Evolutionary conservation across 2,888 invertebrate species (phyloP).

Genomic region (Anthoptus insignis): DNA sequence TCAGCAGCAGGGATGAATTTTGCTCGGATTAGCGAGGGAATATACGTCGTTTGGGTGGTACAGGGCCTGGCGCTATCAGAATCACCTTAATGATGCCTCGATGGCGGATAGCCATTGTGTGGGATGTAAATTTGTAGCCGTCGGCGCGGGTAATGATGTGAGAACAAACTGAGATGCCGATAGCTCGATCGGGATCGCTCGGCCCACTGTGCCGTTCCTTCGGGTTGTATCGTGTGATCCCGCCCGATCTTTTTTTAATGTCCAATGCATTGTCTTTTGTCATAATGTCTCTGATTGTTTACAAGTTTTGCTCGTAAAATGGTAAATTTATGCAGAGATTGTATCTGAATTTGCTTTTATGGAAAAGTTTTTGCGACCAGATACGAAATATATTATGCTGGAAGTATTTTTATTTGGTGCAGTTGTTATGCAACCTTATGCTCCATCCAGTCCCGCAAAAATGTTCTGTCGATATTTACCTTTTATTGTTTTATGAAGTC

Average conservation of each 20-base stretch:
- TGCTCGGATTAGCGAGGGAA: constrained; percentile 43
- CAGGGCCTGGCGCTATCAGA: constrained; percentile 83
- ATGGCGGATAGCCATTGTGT: constrained; percentile 87
- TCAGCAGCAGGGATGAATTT: constrained; percentile 61
- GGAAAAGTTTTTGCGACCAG: constrained; percentile 30
- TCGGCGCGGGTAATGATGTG: constrained; percentile 87
- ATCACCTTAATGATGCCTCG: constrained; percentile 87
- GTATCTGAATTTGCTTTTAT: constrained; percentile 27
- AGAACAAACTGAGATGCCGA: constrained; percentile 86
- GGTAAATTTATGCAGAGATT: constrained; percentile 33
- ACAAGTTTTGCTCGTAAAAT: constrained; percentile 36
- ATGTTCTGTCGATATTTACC: neutral
- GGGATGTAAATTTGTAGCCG: constrained; percentile 87
- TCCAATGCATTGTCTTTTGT: constrained; percentile 36
- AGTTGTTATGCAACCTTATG: constrained; percentile 5
- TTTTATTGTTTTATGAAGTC: neutral
- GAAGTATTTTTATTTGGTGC: constrained; percentile 4
- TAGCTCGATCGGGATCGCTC: constrained; percentile 83
- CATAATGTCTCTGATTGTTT: constrained; percentile 33
- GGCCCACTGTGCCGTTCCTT: constrained; percentile 56
- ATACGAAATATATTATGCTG: constrained; percentile 11
- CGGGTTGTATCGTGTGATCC: constrained; percentile 37
- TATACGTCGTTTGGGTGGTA: constrained; percentile 64
- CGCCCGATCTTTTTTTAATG: constrained; percentile 35
- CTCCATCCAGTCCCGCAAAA: neutral